Evolutionary conservation across 2,888 invertebrate genomes (phyloP), one percentile per base, ranked within the genome.

Genomic region (Pterobdella sp.): DNA sequence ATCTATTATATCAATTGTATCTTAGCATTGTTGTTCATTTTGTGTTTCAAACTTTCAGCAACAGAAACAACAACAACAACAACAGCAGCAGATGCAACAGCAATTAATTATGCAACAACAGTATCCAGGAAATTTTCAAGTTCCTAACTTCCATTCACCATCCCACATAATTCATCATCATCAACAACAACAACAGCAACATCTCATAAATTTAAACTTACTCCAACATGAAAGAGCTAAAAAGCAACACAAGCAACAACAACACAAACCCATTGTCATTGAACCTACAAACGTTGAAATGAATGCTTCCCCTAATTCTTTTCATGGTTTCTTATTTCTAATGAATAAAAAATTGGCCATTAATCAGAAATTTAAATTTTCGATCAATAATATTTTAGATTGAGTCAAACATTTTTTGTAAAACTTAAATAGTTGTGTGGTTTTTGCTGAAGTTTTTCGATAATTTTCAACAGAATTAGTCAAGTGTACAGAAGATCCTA

Each of bases 201-300:
- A 56, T 34, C 71, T 70, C 69, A 76, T 76, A 72, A 75, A 73
- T 64, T 68, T 76, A n/a, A 71, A 64, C 42, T 73, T 75, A 60
- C 73, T 75, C 42, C 77, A 77, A 65, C 72, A 75, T 32, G 70
- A 72, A 67, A 68, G 77, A 37, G 72, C 71, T 67, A 76, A 68
- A 31, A 74, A 70, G 37, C 76, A 76, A 14, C 68, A 26, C 10
- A 31, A 56, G 18, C 75, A 75, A 42, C 75, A 66, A 68, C 32
- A 73, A 70, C 68, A 72, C 37, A 60, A 56, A 1, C 74, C 76
- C 1, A 75, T 75, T 2, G 67, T 75, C 72, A 75, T 75, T 35
- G 75, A 75, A 37, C 75, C 75, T 10, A 64, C 72, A 14, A 74
- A 42, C 26, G 29, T 52, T 37, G 37, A 56, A 29, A 66, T 49